A percentile compares a stretch with the other conserved stretches of the same genome.
phyloP scores from a whole-genome alignment of 2,888 invertebrate genomes.

The Coremacera marginata region DNA sequence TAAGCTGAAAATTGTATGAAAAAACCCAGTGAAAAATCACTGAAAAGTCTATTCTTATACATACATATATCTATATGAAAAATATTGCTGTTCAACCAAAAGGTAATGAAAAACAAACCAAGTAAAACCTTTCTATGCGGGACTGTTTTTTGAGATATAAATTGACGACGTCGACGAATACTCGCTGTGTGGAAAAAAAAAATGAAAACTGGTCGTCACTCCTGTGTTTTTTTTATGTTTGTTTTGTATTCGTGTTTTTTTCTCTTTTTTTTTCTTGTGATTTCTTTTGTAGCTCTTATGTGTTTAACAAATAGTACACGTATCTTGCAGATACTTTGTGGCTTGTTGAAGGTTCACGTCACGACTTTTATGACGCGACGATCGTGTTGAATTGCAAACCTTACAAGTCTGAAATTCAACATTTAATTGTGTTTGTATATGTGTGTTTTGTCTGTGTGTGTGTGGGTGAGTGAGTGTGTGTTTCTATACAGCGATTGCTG shows the following conservation, averaged over 20 bases:
- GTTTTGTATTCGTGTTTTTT: neutral
- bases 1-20: neutral
- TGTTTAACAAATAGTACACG: neutral
- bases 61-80: neutral
- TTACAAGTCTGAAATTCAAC: neutral
- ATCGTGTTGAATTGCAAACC: neutral
- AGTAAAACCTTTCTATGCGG: neutral
- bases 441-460: neutral
- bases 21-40: constrained; percentile 1
- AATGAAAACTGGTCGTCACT: neutral
- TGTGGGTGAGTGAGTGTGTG: neutral
- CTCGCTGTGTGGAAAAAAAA: neutral
- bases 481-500: neutral
- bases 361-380: neutral
- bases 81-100: neutral
- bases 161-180: constrained; percentile 2
- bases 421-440: neutral
- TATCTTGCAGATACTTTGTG: neutral
- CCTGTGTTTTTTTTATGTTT: neutral
- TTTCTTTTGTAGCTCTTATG: neutral
- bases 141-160: constrained; percentile 11
- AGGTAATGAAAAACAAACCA: constrained; percentile 11
- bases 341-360: neutral
- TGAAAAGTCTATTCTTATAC: neutral
- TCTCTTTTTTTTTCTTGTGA: neutral